Base-by-base conservation (phyloP, 2,113 vertebrate species). In the Stegastes partitus region DNA sequence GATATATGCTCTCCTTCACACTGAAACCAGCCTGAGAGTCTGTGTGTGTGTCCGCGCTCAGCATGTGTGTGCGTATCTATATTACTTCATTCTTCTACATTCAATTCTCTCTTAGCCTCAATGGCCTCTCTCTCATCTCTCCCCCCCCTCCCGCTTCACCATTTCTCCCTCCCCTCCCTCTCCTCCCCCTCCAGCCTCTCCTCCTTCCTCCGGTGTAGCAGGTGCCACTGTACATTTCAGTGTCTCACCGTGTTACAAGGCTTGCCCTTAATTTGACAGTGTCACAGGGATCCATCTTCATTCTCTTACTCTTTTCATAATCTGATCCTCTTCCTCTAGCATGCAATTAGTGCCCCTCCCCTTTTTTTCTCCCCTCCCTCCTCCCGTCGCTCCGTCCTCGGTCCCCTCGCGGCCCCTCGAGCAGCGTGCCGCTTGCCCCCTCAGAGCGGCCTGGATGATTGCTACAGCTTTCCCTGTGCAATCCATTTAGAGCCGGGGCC, bases 261-360 rank as follows among this genome's bases (percentile, higher is more conserved):
- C 95, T 73, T 96, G 96, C 95, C 97, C 97, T 96, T 98, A 97
- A 98, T 97, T 96, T 98, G 97, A 97, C 96, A 97, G 96, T 96
- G 97, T 97, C 96, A 96, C 96, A 86, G 94, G 94, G 95, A 97
- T 98, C 97, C 94, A 96, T 99, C 97, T 99, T 98, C 97, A 99
- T 98, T 98, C 97, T 97, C 96, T 97, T 96, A 96, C 96, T 97
- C 96, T 96, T 99, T 98, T 98, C 96, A 98, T 99, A 99, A 99
- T 99, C 97, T 97, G 96, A 98, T 98, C 97, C 95, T 96, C 95
- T 96, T 91, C 89, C 96, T 97, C 96, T 94, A 97, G 97, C 96
- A 98, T 96, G 97, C 98, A 98, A 99, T 99, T 99, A 99, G 97
- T 98, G 96, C 96, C 97, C 97, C 95, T 92, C 91, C 94, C 94